Evolutionary conservation across 1,140 invertebrate genomes (phyloP).

Genomic region (Eurosta solidaginis): DNA sequence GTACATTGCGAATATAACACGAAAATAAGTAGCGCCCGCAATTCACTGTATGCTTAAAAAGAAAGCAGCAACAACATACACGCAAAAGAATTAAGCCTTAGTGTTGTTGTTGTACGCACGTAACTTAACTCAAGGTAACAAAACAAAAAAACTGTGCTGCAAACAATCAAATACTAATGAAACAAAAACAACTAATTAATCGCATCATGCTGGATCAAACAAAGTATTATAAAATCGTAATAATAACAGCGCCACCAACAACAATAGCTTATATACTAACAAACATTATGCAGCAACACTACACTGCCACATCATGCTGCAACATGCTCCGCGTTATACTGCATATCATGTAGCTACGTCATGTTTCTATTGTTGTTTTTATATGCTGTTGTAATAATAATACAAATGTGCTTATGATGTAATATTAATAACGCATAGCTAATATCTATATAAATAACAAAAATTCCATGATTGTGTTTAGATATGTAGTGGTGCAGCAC

Average conservation of each 20-base stretch:
- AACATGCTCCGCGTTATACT: not conserved
- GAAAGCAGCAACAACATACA: not conserved
- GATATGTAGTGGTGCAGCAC: not conserved
- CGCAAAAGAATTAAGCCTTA: not conserved
- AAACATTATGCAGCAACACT: not conserved
- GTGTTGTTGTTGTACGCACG: too few species aligned
- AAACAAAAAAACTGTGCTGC: not conserved
- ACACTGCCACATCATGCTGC: slow-evolving; percentile 6
- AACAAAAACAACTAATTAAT: not conserved
- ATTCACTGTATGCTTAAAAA: not conserved
- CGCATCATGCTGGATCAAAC: too few species aligned
- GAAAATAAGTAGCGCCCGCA: not conserved
- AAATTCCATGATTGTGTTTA: not conserved
- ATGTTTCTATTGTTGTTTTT: not conserved
- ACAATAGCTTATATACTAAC: too few species aligned
- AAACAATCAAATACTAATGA: not conserved
- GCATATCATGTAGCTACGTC: not conserved
- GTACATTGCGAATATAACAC: not conserved
- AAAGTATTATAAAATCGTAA: not conserved
- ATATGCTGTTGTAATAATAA: not conserved
- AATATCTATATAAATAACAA: slow-evolving; percentile 10
- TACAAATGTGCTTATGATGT: not conserved
- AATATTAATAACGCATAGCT: not conserved
- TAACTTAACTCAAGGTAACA: not conserved
- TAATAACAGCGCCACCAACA: not conserved